Evolutionary conservation across 2,113 vertebrate genomes (phyloP).

Genomic region (Athene noctua): DNA sequence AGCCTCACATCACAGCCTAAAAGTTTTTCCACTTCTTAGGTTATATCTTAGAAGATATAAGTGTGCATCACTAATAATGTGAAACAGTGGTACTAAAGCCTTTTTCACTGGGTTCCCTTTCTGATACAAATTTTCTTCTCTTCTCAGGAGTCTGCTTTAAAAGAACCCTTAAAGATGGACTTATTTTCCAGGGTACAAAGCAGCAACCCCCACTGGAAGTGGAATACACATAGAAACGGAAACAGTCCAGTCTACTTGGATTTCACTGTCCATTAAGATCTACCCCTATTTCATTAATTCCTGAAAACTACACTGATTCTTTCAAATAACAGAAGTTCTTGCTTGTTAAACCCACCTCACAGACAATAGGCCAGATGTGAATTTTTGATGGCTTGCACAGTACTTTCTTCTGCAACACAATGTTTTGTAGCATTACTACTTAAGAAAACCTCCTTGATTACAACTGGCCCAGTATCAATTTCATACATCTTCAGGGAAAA

Average conservation of each 20-base stretch:
- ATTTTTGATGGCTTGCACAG: not conserved
- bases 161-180: not conserved
- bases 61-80: not conserved
- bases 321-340: not conserved
- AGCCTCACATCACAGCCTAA: not conserved
- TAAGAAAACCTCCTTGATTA: not conserved
- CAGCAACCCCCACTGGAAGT: not conserved
- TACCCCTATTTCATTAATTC: not conserved
- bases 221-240: not conserved
- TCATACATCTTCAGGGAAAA: not conserved
- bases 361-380: not conserved
- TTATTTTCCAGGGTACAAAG: not conserved
- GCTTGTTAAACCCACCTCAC: not conserved
- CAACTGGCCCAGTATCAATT: not conserved
- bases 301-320: not conserved
- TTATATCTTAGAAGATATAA: not conserved
- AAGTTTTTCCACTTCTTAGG: not conserved
- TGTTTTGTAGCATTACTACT: not conserved
- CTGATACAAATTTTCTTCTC: not conserved
- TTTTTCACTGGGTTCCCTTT: not conserved
- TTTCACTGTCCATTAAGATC: not conserved
- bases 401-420: not conserved
- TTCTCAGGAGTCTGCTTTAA: not conserved
- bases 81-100: not conserved
- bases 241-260: not conserved